Evolutionary conservation across 2,797 vertebrate genomes (phyloP), one percentile per base, ranked within the genome.

Genomic region (Anabas testudineus): DNA sequence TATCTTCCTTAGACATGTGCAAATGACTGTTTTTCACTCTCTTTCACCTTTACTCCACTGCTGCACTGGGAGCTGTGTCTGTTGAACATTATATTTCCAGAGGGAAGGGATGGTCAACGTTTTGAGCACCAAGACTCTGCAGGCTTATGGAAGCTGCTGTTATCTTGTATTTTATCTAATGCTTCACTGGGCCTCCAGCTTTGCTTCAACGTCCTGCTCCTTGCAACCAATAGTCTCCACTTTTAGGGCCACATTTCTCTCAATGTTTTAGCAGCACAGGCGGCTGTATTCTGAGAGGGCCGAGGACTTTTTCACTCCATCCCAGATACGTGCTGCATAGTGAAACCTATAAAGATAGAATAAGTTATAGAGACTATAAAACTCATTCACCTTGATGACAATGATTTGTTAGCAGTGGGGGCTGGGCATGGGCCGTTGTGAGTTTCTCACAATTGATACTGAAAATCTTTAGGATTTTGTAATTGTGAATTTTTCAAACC

Each of bases 291-390:
- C 96, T 0, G 96, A 95, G 22, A 98, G 92, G 0, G 96, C 96
- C 0, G 97, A 96, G 2, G 96, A 97, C 76, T 97, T 98, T 65
- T 96, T 97, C 71, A 97, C 96, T 2, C 96, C 94, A 0, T 97
- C 96, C 97, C 96, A 97, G 88, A 97, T 97, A 19, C 96, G 94
- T 49, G 96, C 95, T 0, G 97, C 95, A 0, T 97, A 98, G 83
- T 98, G 97, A 87, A 98, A 97, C 97, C 96, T 98, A 85, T 18
- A 24, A 68, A 52, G 63, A 62, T 4, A 75, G 7, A 76, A 34
- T 54, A 30, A 47, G 36, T 13, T 34, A 10, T 10, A 3, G 28
- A 12, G 9, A 30, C 4, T 18, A 41, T 37, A 7, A 42, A 42
- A n/a, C 42, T 41, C 16, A 39, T 15, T 39, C 3, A 5, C 36